Evolutionary conservation across 2,888 invertebrate genomes (phyloP).

Genomic region (Standfussiana lucernea): DNA sequence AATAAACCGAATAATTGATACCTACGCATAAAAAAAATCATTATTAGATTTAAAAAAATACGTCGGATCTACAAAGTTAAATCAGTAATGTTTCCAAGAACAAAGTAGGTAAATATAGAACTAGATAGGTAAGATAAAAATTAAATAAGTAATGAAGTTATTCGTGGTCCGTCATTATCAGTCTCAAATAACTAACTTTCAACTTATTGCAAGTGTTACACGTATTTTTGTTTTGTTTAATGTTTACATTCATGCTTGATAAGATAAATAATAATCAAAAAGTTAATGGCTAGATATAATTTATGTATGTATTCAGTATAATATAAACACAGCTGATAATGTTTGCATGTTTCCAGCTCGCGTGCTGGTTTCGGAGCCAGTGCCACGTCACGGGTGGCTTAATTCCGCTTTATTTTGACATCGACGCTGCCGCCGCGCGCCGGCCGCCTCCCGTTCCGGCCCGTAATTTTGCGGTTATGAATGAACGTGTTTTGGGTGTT

Average conservation of each 20-base stretch:
- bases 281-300: slow-evolving; percentile 45
- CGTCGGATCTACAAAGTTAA: background rate
- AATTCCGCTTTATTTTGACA: slow-evolving; percentile 79
- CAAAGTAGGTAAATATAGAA: background rate
- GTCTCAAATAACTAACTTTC: slow-evolving; percentile 12
- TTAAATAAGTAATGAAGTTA: background rate
- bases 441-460: slow-evolving; percentile 74
- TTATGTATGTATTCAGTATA: slow-evolving; percentile 53
- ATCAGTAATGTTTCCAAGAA: slow-evolving; percentile 7
- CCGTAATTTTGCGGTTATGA: slow-evolving; percentile 80
- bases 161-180: slow-evolving; percentile 17
- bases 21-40: background rate
- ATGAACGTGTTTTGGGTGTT: slow-evolving; percentile 82
- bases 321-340: slow-evolving; percentile 63
- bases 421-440: slow-evolving; percentile 58
- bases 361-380: slow-evolving; percentile 49
- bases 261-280: slow-evolving; percentile 58
- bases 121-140: slow-evolving; percentile 17
- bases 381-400: slow-evolving; percentile 73
- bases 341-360: slow-evolving; percentile 48
- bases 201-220: slow-evolving; percentile 25
- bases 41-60: background rate
- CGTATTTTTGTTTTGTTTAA: slow-evolving; percentile 52
- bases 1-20: no score
- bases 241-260: slow-evolving; percentile 63